These are phyloP conservation scores for Cephus runcator DNA, from an alignment of 2,888 invertebrate genomes.

Conservation along the genomic window DNA sequence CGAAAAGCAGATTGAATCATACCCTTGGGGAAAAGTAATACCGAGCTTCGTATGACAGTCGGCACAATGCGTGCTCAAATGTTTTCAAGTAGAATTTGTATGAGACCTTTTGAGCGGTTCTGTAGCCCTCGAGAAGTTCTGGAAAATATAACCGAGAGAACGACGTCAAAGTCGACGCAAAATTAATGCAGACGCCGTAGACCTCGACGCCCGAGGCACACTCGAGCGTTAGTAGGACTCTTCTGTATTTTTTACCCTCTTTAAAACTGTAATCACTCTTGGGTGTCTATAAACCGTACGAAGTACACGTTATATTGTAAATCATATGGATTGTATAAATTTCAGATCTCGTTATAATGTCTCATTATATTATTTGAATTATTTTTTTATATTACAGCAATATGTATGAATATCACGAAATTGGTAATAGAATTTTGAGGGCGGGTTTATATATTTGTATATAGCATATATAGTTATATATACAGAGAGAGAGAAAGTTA, in stretches of 20 bases:
- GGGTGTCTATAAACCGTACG: neutral
- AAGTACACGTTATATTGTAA: neutral
- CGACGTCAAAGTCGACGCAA: neutral
- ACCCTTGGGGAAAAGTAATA: neutral
- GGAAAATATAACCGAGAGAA: neutral
- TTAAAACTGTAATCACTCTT: neutral
- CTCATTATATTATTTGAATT: too few relatives aligned
- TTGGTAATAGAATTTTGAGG: neutral
- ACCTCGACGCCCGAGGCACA: neutral
- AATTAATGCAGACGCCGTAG: neutral
- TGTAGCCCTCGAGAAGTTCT: neutral
- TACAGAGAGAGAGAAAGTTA: neutral
- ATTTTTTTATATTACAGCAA: neutral
- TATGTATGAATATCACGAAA: neutral
- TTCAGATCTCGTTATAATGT: neutral
- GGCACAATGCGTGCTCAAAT: neutral
- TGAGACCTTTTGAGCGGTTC: neutral
- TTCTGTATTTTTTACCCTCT: neutral
- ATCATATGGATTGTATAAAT: neutral
- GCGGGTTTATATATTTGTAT: too few relatives aligned
- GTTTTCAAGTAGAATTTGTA: constrained; percentile 1
- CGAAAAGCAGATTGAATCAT: neutral
- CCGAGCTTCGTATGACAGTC: neutral
- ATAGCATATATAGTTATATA: too few relatives aligned
- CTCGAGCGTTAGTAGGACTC: neutral